phyloP scores from a whole-genome alignment of 2,888 invertebrate genomes.

The Phyto melanocephala region DNA sequence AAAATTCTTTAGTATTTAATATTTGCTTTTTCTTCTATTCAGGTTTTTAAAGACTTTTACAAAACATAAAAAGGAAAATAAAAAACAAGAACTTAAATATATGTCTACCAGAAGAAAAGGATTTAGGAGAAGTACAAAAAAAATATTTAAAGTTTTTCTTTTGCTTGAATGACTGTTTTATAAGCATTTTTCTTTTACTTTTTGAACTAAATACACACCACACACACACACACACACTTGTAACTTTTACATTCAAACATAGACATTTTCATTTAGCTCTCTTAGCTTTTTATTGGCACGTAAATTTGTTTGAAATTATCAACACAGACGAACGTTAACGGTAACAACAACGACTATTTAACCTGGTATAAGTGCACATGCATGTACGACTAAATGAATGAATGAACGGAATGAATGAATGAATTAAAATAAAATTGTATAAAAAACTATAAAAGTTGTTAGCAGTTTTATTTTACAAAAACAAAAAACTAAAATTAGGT shows the following conservation, averaged over 20 bases:
- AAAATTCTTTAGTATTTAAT: slow-evolving; percentile 29
- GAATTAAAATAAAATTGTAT: not conserved
- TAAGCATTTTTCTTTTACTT: not conserved
- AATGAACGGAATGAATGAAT: not conserved
- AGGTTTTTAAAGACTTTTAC: not conserved
- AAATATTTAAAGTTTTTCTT: slow-evolving; percentile 25
- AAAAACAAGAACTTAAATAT: not conserved
- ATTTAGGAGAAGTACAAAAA: not conserved
- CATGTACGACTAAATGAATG: not conserved
- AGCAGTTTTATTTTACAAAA: slow-evolving; percentile 15
- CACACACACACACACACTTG: not conserved
- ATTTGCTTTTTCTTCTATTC: not conserved
- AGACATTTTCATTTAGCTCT: slow-evolving; percentile 1
- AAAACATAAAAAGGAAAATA: too few species aligned
- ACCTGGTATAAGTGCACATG: not conserved
- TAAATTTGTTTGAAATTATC: slow-evolving; percentile 61
- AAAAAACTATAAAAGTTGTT: slow-evolving; percentile 8
- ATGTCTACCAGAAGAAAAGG: not conserved
- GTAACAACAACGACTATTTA: slow-evolving; percentile 23
- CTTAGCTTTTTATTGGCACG: slow-evolving; percentile 50
- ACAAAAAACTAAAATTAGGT: slow-evolving; percentile 44
- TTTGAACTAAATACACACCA: not conserved
- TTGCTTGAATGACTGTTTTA: slow-evolving; percentile 23
- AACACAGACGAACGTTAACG: slow-evolving; percentile 8
- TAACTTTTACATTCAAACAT: not conserved